Base-by-base conservation (phyloP, 2,797 vertebrate species). In the Loriculus beryllinus region DNA sequence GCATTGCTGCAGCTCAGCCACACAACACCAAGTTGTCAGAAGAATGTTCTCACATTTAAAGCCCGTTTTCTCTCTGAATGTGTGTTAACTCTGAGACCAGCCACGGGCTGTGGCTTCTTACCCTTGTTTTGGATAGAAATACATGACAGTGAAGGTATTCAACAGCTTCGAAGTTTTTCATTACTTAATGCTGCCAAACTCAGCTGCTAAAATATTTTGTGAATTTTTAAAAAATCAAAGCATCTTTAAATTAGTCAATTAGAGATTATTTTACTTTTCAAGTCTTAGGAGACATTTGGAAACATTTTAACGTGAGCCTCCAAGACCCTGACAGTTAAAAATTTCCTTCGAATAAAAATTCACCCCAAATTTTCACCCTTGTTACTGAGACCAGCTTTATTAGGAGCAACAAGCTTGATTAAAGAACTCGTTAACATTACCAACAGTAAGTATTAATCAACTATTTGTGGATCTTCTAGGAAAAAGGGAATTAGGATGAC, bases 401-500 rank as follows among this genome's bases (percentile, higher is more conserved):
- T 54, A 82, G 67, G 69, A 54, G n/a, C 9, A 88, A 40, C 0
- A 0, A 45, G 15, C 9, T 72, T 63, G 54, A 68, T 29, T 59
- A 49, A 71, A 39, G 7, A 21, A 71, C 28, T 63, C 64, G 35
- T 48, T 40, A 43, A 7, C 39, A 63, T 22, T 33, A 35, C 29
- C 28, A 80, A 15, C 31, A 49, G 4, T 0, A 0, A 39, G 4
- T 20, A 68, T 18, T 39, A 71, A 40, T 45, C n/a, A 35, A n/a
- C 29, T 49, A 39, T 31, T 83, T 48, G 35, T 22, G 14, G 18
- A 40, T 81, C 48, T 62, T 63, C n/a, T 17, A 39, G 20, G 39
- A 52, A 51, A 17, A 33, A 10, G 10, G 26, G 9, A 45, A 71
- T 6, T 54, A 1, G 1, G 43, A 29, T 0, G 0, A 5, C 1